Percentiles rank a stretch among this genome's conserved stretches.
Conservation (phyloP, 2,888 invertebrate genomes). For the Rhopalosiphum nymphaeae region DNA sequence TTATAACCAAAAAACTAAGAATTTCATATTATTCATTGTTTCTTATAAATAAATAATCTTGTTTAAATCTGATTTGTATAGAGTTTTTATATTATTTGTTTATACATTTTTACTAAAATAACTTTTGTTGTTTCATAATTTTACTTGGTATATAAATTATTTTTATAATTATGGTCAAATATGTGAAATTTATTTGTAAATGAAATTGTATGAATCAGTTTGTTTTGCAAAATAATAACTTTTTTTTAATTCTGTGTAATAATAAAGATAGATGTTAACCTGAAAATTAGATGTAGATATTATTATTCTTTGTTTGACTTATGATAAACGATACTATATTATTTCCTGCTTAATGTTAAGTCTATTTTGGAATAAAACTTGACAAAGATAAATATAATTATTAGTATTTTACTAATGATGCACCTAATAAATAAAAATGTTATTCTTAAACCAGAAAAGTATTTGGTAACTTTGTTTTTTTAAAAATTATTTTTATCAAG, state of each 20-base stretch:
- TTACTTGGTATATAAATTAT: background rate
- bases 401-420: conserved; percentile 7
- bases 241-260: background rate
- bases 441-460: background rate
- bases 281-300: background rate
- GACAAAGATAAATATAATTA: background rate
- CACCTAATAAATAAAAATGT: background rate
- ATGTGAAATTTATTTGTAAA: background rate
- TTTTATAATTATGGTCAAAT: background rate
- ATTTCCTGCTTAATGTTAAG: background rate
- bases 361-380: background rate
- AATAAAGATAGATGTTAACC: background rate
- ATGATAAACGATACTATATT: background rate
- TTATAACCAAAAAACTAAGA: background rate
- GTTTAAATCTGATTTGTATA: background rate
- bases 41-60: too few species aligned
- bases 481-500: background rate
- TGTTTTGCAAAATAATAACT: background rate
- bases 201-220: background rate
- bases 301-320: background rate
- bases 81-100: background rate
- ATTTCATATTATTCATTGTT: too few species aligned
- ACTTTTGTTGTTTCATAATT: background rate
- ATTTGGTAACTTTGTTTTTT: background rate
- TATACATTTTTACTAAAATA: background rate